Evolutionary conservation across 1,140 invertebrate species (phyloP).

Genomic region (Cydia pomonella): DNA sequence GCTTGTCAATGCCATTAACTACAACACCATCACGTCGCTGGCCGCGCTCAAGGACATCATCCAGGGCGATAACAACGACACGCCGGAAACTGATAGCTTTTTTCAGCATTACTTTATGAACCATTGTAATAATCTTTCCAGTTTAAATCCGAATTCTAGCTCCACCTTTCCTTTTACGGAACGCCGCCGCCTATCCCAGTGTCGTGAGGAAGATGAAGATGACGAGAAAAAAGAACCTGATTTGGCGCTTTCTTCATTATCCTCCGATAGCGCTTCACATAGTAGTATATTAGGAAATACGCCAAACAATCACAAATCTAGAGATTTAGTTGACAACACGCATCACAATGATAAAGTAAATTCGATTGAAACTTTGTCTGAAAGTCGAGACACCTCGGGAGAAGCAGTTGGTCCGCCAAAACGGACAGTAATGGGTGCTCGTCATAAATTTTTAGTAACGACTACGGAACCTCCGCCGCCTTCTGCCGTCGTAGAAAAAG

Average conservation of each 20-base stretch:
- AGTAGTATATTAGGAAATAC: slow-evolving; percentile 32
- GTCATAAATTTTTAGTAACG: slow-evolving; percentile 72
- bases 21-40: slow-evolving; percentile 85
- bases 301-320: slow-evolving; percentile 32
- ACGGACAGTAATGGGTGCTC: slow-evolving; percentile 68
- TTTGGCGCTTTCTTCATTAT: slow-evolving; percentile 39
- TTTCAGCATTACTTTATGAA: slow-evolving; percentile 88
- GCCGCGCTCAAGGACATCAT: slow-evolving; percentile 86
- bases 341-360: not conserved
- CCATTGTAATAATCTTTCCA: slow-evolving; percentile 85
- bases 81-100: slow-evolving; percentile 84
- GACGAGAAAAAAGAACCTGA: slow-evolving; percentile 81
- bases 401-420: slow-evolving; percentile 54
- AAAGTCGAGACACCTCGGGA: slow-evolving; percentile 36
- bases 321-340: slow-evolving; percentile 35
- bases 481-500: slow-evolving; percentile 66
- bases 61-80: slow-evolving; percentile 82
- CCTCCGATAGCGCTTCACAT: slow-evolving; percentile 46
- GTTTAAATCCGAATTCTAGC: slow-evolving; percentile 79
- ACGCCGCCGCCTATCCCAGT: slow-evolving; percentile 88
- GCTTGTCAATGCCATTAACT: slow-evolving; percentile 84
- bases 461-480: slow-evolving; percentile 52
- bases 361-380: slow-evolving; percentile 36
- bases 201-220: slow-evolving; percentile 90
- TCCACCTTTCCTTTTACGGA: slow-evolving; percentile 82